These are phyloP conservation scores for Gonatopus flavifemur DNA, from an alignment of 1,140 invertebrate species.

Conservation along the genomic window DNA sequence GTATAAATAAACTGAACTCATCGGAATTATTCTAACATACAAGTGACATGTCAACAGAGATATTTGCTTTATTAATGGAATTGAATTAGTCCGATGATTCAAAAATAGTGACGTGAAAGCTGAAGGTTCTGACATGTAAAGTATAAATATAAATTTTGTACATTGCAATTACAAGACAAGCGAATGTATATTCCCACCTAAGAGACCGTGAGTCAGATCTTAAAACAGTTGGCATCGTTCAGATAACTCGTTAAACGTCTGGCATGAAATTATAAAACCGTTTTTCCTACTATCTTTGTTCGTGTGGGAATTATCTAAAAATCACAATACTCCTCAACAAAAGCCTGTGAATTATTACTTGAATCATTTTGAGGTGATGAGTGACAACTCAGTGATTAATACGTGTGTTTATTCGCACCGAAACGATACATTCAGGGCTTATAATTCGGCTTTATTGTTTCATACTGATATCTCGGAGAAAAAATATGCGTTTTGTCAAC, in stretches of 20 bases:
- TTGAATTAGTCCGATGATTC: conserved; percentile 10
- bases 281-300: conserved; percentile 27
- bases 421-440: conserved; percentile 4
- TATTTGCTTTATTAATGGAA: conserved; percentile 12
- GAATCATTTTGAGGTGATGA: neutral
- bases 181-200: conserved; percentile 18
- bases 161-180: conserved; percentile 12
- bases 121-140: too few relatives aligned
- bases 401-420: neutral
- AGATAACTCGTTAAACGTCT: conserved; percentile 37
- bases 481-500: too few relatives aligned
- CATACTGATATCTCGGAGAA: too few relatives aligned
- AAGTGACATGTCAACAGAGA: neutral
- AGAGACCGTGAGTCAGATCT: conserved; percentile 46
- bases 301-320: conserved; percentile 25
- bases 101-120: conserved; percentile 6
- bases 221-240: conserved; percentile 46
- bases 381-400: conserved; percentile 1
- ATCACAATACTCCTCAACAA: conserved; percentile 22
- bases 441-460: too few relatives aligned
- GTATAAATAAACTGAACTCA: too few relatives aligned
- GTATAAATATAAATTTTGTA: conserved; percentile 7
- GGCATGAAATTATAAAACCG: conserved; percentile 40
- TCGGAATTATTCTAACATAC: neutral
- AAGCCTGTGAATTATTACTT: neutral